Evolutionary conservation across 2,797 vertebrate genomes (phyloP), one percentile per base, ranked within the genome.

Genomic region (Discoglossus pictus): DNA sequence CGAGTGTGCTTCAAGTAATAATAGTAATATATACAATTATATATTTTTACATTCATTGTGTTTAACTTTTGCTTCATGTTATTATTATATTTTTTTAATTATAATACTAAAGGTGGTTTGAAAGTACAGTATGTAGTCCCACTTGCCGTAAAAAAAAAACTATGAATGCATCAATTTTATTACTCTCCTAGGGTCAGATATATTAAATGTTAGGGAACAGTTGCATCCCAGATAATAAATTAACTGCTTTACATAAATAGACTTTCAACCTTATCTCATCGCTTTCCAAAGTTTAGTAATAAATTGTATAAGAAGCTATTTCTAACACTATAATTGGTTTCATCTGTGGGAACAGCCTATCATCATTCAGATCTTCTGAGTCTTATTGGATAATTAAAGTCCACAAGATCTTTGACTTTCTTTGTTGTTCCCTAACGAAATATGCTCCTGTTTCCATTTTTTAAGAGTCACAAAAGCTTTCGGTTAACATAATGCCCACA

Each of bases 201-300:
- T 69, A 70, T 63, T 62, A 63, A 70, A 70, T 70, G 51, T 56
- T 69, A 64, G 36, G 58, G 25, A 20, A 64, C 52, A 43, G 51
- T 71, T 71, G 60, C 60, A 64, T 51, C 67, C 38, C 60, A 64
- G 68, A 56, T 71, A 71, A 71, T 71, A 71, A 71, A 71, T 71
- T 63, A 70, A 63, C 52, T 43, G 23, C 36, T 58, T 44, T 71
- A 51, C 52, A 51, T 58, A 48, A 64, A 50, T 25, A 62, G 51
- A 56, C 68, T 58, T 71, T 63, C 52, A 63, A 56, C 52, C 68
- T 63, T 71, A 63, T 71, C 68, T 71, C 52, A 64, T 71, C 36
- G 36, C 60, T 71, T 71, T 64, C 52, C 34, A 63, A 71, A 64
- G 60, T 60, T 64, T 64, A 63, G 68, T 64, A 71, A 71, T 71